Conservation (phyloP, 1,140 invertebrate genomes). For the Aplysia californica region DNA sequence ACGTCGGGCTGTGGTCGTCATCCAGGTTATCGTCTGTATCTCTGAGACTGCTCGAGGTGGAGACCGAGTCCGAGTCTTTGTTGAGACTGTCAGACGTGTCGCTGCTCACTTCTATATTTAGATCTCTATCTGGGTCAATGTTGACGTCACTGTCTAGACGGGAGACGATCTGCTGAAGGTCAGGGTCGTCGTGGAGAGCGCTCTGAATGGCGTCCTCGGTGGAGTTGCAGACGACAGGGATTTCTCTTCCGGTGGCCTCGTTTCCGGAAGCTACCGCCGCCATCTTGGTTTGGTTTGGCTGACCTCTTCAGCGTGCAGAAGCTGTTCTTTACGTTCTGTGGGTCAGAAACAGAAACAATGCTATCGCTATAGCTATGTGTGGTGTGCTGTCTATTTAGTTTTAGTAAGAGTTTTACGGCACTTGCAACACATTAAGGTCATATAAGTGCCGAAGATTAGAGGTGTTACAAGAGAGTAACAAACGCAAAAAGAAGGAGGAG, state of each 20-base stretch:
- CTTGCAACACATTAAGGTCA: no score
- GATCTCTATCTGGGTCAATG: slow-evolving; percentile 17
- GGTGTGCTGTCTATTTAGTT: no score
- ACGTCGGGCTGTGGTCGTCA: slow-evolving; percentile 17
- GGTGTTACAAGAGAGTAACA: no score
- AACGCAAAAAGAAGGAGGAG: no score
- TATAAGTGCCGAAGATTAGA: no score
- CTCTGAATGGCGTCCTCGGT: slow-evolving; percentile 15
- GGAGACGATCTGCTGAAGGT: slow-evolving; percentile 8
- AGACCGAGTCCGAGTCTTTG: slow-evolving; percentile 34
- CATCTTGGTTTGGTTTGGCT: no score
- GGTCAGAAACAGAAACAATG: no score
- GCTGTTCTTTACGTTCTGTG: no score
- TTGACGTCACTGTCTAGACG: slow-evolving; percentile 27
- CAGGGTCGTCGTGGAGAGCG: slow-evolving; percentile 6
- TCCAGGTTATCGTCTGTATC: slow-evolving; percentile 16
- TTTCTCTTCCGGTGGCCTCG: neutral
- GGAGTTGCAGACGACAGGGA: neutral
- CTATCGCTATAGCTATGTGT: no score
- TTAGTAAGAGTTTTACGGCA: no score
- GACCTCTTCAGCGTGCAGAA: no score
- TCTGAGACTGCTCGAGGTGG: slow-evolving; percentile 25
- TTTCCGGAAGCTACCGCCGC: neutral
- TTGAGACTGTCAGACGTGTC: slow-evolving; percentile 8
- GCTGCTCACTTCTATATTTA: slow-evolving; percentile 2